phyloP scores from a whole-genome alignment of 2,113 vertebrate species.

The Heptranchias perlo region DNA sequence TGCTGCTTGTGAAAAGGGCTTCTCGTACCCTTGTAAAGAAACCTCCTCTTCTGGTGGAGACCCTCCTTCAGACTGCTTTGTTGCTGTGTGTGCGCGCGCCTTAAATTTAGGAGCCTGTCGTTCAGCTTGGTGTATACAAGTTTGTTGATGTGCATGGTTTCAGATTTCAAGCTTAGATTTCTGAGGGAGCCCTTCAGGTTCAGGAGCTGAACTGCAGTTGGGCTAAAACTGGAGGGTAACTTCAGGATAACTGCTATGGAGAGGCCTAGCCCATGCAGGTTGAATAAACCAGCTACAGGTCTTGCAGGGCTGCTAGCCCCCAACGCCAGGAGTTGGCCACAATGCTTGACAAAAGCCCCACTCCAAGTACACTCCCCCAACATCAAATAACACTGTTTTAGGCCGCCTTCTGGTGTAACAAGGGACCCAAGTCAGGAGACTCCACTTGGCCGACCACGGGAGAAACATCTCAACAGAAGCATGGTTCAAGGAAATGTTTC shows the following conservation, averaged over 20 bases:
- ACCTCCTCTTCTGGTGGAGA: not conserved
- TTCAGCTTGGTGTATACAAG: not conserved
- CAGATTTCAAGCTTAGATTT: not conserved
- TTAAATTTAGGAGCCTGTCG: not conserved
- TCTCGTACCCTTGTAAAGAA: not conserved
- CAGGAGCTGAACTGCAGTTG: not conserved
- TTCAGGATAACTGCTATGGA: not conserved
- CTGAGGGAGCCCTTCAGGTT: not conserved
- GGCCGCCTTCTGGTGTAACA: no score
- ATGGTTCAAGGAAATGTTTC: no score
- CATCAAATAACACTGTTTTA: no score
- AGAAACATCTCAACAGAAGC: no score
- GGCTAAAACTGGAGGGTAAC: not conserved
- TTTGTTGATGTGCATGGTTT: not conserved
- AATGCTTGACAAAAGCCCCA: no score
- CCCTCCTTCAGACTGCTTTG: not conserved
- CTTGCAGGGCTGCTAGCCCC: no score
- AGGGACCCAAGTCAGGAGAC: no score
- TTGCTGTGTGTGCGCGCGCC: not conserved
- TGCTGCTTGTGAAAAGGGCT: not conserved
- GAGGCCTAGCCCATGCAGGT: not conserved
- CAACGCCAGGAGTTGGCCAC: no score
- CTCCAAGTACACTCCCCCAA: no score
- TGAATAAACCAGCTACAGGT: not conserved
- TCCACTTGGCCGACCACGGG: no score